Evolutionary conservation across 2,888 invertebrate genomes (phyloP).

Genomic region (Cerastis leucographa): DNA sequence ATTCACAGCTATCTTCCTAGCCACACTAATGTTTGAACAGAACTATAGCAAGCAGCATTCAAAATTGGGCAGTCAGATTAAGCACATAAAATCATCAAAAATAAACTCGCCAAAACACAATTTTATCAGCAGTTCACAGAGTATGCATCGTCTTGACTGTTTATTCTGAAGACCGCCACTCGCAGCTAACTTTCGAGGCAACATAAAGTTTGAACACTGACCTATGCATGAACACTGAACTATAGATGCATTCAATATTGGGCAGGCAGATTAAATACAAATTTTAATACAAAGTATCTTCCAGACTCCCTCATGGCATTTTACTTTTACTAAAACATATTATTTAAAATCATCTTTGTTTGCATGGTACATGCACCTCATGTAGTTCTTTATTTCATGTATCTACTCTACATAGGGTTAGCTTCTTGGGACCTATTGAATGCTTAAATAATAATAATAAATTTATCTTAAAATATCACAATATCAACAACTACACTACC

Average conservation of each 20-base stretch:
- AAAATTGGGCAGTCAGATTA: no score
- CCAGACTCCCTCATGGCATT: neutral
- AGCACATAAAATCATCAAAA: no score
- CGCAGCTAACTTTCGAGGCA: no score
- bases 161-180: no score
- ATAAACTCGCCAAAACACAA: no score
- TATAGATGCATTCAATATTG: no score
- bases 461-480: slow-evolving; percentile 88
- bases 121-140: no score
- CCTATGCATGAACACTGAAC: no score
- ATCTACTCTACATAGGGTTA: slow-evolving; percentile 72
- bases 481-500: slow-evolving; percentile 86
- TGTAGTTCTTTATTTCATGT: slow-evolving; percentile 44
- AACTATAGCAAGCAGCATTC: no score
- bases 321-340: neutral
- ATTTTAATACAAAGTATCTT: neutral
- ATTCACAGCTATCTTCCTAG: neutral
- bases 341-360: neutral
- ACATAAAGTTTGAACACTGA: no score
- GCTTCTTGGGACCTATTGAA: slow-evolving; percentile 78
- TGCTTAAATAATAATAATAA: slow-evolving; percentile 74
- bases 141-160: no score
- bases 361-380: neutral
- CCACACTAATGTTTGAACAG: neutral
- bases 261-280: no score